Percentiles rank a stretch among this genome's conserved stretches.
Conservation (phyloP, 2,888 invertebrate genomes). For the Carabus problematicus region DNA sequence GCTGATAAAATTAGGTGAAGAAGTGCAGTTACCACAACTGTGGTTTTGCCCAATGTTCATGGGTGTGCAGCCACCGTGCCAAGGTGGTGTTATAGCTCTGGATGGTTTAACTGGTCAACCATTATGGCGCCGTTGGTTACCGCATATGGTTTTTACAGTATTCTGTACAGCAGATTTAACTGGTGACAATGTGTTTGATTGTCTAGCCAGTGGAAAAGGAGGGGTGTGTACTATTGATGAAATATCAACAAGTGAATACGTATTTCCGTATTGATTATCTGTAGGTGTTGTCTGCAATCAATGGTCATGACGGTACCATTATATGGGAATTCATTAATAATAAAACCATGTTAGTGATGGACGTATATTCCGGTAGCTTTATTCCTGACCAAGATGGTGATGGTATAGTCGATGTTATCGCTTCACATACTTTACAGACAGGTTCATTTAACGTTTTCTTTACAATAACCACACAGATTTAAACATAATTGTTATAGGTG, state of each 20-base stretch:
- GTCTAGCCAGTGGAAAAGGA: conserved; percentile 74
- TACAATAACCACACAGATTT: neutral
- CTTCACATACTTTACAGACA: conserved; percentile 69
- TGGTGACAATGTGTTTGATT: conserved; percentile 72
- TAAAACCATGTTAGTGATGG: conserved; percentile 61
- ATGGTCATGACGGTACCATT: conserved; percentile 69
- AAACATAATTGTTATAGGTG: conserved; percentile 43
- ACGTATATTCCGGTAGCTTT: conserved; percentile 75
- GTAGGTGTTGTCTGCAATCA: conserved; percentile 69
- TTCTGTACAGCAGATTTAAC: conserved; percentile 77
- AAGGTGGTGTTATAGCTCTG: conserved; percentile 78
- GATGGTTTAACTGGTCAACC: conserved; percentile 74
- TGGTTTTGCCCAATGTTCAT: conserved; percentile 72
- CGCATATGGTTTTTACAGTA: conserved; percentile 75
- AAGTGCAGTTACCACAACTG: conserved; percentile 66
- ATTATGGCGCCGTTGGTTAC: conserved; percentile 78
- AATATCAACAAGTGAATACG: conserved; percentile 4
- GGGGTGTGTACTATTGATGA: conserved; percentile 64
- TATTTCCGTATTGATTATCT: conserved; percentile 44
- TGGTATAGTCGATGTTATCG: conserved; percentile 72
- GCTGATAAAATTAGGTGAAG: conserved; percentile 55
- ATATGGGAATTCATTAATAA: conserved; percentile 70
- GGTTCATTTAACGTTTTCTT: conserved; percentile 50
- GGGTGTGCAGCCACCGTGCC: conserved; percentile 69
- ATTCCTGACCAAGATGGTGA: conserved; percentile 75